A percentile compares a stretch with the other conserved stretches of the same genome.
Evolutionary conservation across 2,888 invertebrate species (phyloP).

Genomic region (Drosophila subquinaria): DNA sequence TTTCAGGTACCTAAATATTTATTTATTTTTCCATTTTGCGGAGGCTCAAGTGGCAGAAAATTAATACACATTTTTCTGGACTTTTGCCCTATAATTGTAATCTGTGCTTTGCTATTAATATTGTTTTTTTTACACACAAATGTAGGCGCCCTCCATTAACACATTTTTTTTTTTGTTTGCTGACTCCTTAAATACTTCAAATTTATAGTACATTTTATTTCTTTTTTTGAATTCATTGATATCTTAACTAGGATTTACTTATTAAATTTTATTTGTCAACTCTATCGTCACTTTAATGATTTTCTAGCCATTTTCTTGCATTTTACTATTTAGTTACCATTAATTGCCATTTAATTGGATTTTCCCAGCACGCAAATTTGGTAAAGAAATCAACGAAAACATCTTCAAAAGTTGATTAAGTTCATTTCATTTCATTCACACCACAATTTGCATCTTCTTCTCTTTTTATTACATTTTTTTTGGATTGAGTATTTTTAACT

Average conservation of each 20-base stretch:
- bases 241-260: neutral
- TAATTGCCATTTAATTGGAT: conserved; percentile 4
- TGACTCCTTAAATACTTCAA: too few species aligned
- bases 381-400: neutral
- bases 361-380: neutral
- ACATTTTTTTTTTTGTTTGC: too few species aligned
- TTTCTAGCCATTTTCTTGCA: too few species aligned
- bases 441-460: neutral
- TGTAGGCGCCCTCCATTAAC: too few species aligned
- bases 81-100: conserved; percentile 20
- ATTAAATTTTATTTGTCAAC: neutral
- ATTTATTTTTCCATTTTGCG: conserved; percentile 30
- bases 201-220: too few species aligned
- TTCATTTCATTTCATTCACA: conserved; percentile 15
- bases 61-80: conserved; percentile 3
- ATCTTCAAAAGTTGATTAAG: conserved; percentile 9
- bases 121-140: conserved; percentile 8
- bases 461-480: neutral
- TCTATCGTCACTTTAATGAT: neutral
- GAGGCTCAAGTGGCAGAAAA: conserved; percentile 11
- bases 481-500: conserved; percentile 13
- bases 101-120: conserved; percentile 6
- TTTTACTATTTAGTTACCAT: too few species aligned
- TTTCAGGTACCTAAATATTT: conserved; percentile 29
- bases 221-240: neutral